Conservation (phyloP, 2,113 vertebrate genomes). For the Quiscalus mexicanus region DNA sequence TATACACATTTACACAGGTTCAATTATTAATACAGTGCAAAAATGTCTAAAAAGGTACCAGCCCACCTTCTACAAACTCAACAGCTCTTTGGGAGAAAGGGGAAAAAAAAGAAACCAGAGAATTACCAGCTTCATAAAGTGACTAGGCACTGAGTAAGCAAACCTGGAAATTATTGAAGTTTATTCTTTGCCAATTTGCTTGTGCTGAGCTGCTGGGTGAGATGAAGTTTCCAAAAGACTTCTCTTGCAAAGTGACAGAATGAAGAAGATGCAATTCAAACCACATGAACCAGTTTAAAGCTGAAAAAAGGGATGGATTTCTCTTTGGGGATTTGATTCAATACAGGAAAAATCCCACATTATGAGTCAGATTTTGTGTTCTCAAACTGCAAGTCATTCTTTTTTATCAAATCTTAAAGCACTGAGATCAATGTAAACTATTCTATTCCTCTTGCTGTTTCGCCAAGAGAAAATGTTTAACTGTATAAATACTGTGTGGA, state of each 20-base stretch:
- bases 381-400: constrained; percentile 28
- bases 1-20: constrained; percentile 53
- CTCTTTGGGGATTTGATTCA: not conserved
- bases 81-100: not conserved
- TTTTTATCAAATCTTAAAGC: constrained; percentile 31
- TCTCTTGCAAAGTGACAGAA: not conserved
- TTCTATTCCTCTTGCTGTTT: not conserved
- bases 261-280: not conserved
- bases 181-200: not conserved
- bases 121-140: not conserved
- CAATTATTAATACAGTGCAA: constrained; percentile 61
- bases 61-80: constrained; percentile 24
- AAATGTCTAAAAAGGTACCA: constrained; percentile 43
- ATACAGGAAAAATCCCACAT: not conserved
- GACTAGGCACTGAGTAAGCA: not conserved
- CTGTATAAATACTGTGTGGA: not conserved
- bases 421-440: not conserved
- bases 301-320: not conserved
- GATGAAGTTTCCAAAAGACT: not conserved
- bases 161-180: not conserved
- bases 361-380: not conserved
- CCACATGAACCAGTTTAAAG: not conserved
- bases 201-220: not conserved
- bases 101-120: not conserved
- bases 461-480: not conserved